Conservation (phyloP, 1,140 invertebrate genomes). For the Euwallacea fornicatus region DNA sequence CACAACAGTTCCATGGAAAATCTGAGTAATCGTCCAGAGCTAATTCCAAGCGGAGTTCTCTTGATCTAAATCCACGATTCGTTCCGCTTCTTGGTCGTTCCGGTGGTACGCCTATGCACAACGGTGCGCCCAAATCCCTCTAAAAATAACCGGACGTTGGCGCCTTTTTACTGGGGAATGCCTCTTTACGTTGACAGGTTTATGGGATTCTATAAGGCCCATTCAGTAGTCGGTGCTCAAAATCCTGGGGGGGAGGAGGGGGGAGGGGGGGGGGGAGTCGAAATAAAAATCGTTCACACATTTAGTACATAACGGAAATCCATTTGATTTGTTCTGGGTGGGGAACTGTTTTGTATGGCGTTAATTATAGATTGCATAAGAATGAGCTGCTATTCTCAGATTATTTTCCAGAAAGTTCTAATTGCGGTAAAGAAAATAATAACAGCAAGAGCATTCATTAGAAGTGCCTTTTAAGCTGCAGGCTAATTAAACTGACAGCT, state of each 20-base stretch:
- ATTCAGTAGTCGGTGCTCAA: constrained; percentile 6
- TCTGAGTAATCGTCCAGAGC: too few species aligned
- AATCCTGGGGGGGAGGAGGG: too few species aligned
- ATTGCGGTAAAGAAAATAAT: too few species aligned
- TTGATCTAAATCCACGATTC: too few species aligned
- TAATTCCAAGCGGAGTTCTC: too few species aligned
- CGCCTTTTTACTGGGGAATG: constrained; percentile 32
- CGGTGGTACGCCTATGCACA: constrained; percentile 15
- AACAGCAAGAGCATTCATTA: too few species aligned
- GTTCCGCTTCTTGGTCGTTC: background rate
- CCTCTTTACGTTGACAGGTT: constrained; percentile 27
- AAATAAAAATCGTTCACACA: constrained; percentile 23
- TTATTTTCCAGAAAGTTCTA: too few species aligned
- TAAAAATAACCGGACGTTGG: constrained; percentile 26
- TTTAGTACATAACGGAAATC: constrained; percentile 11
- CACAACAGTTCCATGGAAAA: too few species aligned
- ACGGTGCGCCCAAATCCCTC: constrained; percentile 18
- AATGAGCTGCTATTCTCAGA: too few species aligned
- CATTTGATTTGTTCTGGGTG: background rate
- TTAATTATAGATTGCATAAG: too few species aligned
- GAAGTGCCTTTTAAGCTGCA: too few species aligned
- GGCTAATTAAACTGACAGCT: too few species aligned
- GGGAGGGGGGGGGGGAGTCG: constrained; percentile 8
- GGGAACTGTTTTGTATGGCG: background rate
- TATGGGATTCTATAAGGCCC: constrained; percentile 32